phyloP scores from a whole-genome alignment of 2,113 vertebrate genomes.

The Oceanodroma tethys region DNA sequence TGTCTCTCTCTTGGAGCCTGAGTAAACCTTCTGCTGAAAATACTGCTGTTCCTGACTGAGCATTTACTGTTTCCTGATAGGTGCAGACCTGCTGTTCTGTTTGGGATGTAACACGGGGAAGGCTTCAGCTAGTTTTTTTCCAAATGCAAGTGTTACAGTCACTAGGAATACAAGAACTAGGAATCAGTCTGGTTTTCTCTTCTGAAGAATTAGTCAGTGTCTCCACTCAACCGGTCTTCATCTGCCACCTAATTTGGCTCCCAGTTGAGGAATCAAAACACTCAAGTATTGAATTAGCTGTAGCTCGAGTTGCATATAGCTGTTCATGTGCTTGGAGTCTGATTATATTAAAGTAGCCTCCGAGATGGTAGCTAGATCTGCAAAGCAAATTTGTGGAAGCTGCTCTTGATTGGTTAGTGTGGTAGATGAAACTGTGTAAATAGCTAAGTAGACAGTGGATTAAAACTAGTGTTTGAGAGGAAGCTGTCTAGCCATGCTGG shows the following conservation, averaged over 20 bases:
- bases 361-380: not conserved
- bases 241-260: not conserved
- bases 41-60: not conserved
- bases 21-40: not conserved
- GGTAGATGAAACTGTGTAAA: not conserved
- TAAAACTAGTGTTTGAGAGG: not conserved
- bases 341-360: not conserved
- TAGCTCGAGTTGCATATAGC: accelerated
- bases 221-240: not conserved
- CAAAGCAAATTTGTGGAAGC: not conserved
- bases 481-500: not conserved
- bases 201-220: not conserved
- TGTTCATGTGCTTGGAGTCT: not conserved
- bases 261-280: not conserved
- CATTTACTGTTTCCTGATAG: accelerated
- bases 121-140: not conserved
- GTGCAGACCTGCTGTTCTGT: not conserved
- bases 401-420: not conserved
- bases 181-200: not conserved
- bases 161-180: not conserved
- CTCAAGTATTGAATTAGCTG: not conserved
- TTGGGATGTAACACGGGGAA: not conserved
- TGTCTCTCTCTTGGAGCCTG: not conserved
- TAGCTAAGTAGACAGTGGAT: not conserved
- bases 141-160: not conserved